Conservation (phyloP, 2,888 invertebrate species). For the Troides aeacus region DNA sequence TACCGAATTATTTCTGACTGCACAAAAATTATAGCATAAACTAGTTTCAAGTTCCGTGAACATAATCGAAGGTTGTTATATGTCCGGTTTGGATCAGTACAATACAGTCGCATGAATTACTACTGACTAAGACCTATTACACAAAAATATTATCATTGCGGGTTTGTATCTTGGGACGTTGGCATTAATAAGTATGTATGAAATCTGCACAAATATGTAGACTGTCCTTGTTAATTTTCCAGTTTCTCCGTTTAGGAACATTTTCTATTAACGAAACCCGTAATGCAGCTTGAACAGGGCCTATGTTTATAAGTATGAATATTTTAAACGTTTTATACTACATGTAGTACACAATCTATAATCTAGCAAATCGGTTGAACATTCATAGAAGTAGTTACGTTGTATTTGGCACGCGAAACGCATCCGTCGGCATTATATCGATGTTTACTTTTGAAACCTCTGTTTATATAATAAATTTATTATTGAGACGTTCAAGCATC, state of each 20-base stretch:
- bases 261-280: neutral
- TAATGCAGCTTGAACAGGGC: too few species aligned
- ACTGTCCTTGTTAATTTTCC: neutral
- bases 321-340: too few species aligned
- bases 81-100: conserved; percentile 12
- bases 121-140: neutral
- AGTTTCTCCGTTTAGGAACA: neutral
- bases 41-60: conserved; percentile 33
- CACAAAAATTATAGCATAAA: conserved; percentile 22
- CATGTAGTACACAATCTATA: too few species aligned
- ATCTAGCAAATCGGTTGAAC: neutral
- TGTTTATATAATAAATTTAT: conserved; percentile 20
- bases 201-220: neutral
- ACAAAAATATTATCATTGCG: neutral
- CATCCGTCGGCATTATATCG: conserved; percentile 7
- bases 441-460: conserved; percentile 18
- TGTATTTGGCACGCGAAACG: conserved; percentile 11
- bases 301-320: too few species aligned
- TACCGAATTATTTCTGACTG: neutral
- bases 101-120: conserved; percentile 4
- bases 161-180: neutral
- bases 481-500: conserved; percentile 9
- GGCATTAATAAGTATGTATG: neutral
- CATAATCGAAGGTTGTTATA: conserved; percentile 32
- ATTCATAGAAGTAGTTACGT: conserved; percentile 14